A percentile compares a stretch with the other conserved stretches of the same genome.
phyloP scores from a whole-genome alignment of 2,797 vertebrate genomes.

The Poecilia gillii region DNA sequence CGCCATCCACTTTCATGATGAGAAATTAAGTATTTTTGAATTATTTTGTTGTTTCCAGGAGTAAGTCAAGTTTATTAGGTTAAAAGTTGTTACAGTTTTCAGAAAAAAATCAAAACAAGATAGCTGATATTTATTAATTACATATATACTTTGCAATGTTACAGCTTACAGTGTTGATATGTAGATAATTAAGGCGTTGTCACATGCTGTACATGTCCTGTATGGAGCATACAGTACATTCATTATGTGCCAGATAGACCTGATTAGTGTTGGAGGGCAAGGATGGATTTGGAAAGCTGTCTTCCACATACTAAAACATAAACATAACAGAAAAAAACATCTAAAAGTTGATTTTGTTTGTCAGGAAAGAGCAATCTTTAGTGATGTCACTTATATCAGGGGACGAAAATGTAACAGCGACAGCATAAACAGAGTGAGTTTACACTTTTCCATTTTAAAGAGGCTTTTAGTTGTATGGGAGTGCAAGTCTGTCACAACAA shows the following conservation, averaged over 20 bases:
- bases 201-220: constrained; percentile 45
- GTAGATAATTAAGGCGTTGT: constrained; percentile 64
- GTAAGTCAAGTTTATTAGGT: constrained; percentile 68
- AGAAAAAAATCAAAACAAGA: constrained; percentile 36
- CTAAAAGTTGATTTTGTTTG: constrained; percentile 8
- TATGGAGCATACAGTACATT: constrained; percentile 47
- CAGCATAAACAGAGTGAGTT: constrained; percentile 55
- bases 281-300: constrained; percentile 45
- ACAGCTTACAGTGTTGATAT: constrained; percentile 59
- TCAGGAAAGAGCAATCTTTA: constrained; percentile 24
- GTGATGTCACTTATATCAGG: constrained; percentile 20
- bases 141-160: constrained; percentile 65
- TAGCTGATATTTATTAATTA: constrained; percentile 35
- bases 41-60: constrained; percentile 11
- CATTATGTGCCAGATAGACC: constrained; percentile 64
- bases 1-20: neutral
- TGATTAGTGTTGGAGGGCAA: constrained; percentile 54
- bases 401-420: constrained; percentile 48
- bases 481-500: constrained; percentile 47
- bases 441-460: constrained; percentile 42
- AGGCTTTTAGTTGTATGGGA: constrained; percentile 58
- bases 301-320: constrained; percentile 29
- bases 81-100: constrained; percentile 41
- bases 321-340: constrained; percentile 7
- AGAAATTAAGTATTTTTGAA: neutral